Conservation (phyloP, 2,113 vertebrate genomes). For the Indicator indicator region DNA sequence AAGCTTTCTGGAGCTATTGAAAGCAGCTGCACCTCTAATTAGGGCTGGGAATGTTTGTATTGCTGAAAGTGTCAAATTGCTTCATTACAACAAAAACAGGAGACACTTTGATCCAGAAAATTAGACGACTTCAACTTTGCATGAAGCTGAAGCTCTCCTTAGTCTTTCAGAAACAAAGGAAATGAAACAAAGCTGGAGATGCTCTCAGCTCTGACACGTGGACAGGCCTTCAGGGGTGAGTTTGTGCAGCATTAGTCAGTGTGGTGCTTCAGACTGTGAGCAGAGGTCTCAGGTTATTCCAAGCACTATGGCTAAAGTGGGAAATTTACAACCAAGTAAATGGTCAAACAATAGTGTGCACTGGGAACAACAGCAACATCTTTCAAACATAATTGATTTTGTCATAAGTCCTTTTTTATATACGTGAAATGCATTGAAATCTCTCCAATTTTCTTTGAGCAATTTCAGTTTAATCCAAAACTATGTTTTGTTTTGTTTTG, state of each 20-base stretch:
- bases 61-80: neutral
- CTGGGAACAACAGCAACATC: neutral
- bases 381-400: neutral
- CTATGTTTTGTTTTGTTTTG: neutral
- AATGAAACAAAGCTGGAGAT: neutral
- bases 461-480: neutral
- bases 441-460: neutral
- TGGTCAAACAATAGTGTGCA: neutral
- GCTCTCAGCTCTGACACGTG: neutral
- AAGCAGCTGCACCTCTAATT: constrained; percentile 37
- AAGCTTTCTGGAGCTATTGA: constrained; percentile 21
- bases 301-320: neutral
- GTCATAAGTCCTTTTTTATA: neutral
- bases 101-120: constrained; percentile 28
- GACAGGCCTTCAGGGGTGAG: neutral
- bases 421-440: neutral
- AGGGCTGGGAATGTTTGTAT: constrained; percentile 12
- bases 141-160: neutral
- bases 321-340: neutral
- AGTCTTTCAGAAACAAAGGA: neutral
- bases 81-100: constrained; percentile 5
- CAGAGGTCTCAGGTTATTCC: neutral
- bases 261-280: neutral
- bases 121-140: neutral
- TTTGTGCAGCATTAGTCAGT: neutral